Percentiles rank a stretch among this genome's conserved stretches.
These are phyloP conservation scores for Coracopsis vasa DNA, from an alignment of 2,113 vertebrate genomes.

Conservation along the genomic window DNA sequence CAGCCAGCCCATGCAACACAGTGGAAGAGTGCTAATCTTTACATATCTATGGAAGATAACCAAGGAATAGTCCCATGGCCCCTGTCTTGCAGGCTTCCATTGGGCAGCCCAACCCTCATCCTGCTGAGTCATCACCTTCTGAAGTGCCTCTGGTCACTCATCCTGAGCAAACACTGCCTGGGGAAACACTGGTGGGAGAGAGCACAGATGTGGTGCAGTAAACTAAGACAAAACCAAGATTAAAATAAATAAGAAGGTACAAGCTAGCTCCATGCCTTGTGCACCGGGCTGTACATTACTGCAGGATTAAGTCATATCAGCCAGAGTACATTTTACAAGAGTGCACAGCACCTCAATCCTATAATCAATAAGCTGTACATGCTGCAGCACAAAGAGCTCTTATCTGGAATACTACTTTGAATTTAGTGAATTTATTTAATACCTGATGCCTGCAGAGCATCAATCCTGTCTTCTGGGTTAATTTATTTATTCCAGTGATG, in stretches of 20 bases:
- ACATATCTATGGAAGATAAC: rapidly evolving
- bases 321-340: conserved; percentile 11
- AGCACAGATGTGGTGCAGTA: background rate
- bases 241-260: background rate
- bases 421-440: conserved; percentile 54
- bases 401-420: conserved; percentile 53
- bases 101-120: background rate
- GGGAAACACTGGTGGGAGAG: background rate
- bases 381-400: conserved; percentile 59
- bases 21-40: rapidly evolving
- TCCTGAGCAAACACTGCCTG: rapidly evolving
- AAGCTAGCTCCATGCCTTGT: background rate
- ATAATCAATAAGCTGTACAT: conserved; percentile 56
- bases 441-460: conserved; percentile 41
- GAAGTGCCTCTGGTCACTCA: background rate
- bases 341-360: conserved; percentile 41
- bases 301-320: background rate
- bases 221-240: background rate
- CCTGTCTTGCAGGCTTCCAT: background rate
- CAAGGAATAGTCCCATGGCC: too few species aligned
- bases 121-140: background rate
- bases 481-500: conserved; percentile 47
- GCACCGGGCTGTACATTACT: rapidly evolving
- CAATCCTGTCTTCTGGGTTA: conserved; percentile 32
- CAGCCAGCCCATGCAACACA: rapidly evolving